Evolutionary conservation across 2,113 vertebrate genomes (phyloP).

Genomic region (Phocoena phocoena): DNA sequence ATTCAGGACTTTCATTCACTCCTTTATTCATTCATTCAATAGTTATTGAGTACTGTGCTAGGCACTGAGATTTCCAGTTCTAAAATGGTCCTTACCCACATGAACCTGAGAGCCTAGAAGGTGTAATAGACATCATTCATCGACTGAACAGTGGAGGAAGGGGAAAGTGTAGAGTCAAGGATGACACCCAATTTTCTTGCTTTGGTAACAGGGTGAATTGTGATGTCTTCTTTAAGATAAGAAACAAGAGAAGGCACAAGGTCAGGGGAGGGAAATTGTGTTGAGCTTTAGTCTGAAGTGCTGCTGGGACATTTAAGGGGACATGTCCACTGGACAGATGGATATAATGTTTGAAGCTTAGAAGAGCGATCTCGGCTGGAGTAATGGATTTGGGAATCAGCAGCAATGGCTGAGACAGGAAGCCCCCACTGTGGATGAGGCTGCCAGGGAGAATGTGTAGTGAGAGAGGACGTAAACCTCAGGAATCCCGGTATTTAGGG

Average conservation of each 20-base stretch:
- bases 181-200: neutral
- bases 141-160: neutral
- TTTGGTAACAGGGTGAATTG: neutral
- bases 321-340: neutral
- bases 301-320: neutral
- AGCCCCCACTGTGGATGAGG: neutral
- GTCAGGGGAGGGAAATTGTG: neutral
- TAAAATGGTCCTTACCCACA: neutral
- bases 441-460: neutral
- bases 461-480: neutral
- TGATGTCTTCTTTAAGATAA: neutral
- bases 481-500: neutral
- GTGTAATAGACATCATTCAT: neutral
- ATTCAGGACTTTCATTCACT: neutral
- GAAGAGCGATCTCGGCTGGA: neutral
- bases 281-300: neutral
- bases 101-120: neutral
- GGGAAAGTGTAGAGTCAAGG: neutral
- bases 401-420: neutral
- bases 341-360: neutral
- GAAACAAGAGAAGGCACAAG: neutral
- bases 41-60: neutral
- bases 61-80: neutral
- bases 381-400: neutral
- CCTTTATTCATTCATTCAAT: neutral